Base-by-base conservation (phyloP, 2,113 vertebrate species). In the Hippolais icterina region DNA sequence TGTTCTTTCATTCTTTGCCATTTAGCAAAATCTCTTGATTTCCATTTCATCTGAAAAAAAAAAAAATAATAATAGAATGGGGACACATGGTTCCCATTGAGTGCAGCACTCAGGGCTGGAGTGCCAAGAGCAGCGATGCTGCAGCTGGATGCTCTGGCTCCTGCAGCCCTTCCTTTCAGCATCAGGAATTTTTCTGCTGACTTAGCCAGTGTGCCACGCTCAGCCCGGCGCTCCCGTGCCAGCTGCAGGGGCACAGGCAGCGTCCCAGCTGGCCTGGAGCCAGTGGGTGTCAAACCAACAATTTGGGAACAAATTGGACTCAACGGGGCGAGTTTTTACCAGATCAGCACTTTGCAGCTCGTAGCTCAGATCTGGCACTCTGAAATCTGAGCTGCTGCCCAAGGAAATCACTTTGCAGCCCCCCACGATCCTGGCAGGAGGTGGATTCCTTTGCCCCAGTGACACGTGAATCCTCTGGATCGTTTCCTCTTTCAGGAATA, bases 401-500 rank as follows among this genome's bases (percentile, higher is more conserved):
- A 0, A 69, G 27, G 50, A 44, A 59, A 59, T 6, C 42, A 1
- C 25, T 4, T 2, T 61, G 52, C 12, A 15, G n/a, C 28, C 59
- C 27, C 21, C 41, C 69, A 29, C n/a, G 52, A 12, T 1, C 5
- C 53, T 37, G 1, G 37, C 23, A 1, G 0, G 0, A n/a, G 70
- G 8, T 10, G 35, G 33, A 3, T 47, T 46, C 35, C 76, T 52
- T 8, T 41, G 23, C 33, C 35, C 37, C 5, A 10, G 31, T 10
- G 35, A 1, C 1, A 2, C 31, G 60, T 57, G 64, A 39, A 39
- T 39, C 78, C n/a, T 23, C 77, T 72, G 90, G 53, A 5, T 63
- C 2, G 1, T 16, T 5, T 24, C 42, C 35, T 33, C 35, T 46
- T 59, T 5, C 5, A 21, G 72, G 35, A 80, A 60, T 27, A 25